phyloP scores from a whole-genome alignment of 2,888 invertebrate species.

The Amphipyra berbera region DNA sequence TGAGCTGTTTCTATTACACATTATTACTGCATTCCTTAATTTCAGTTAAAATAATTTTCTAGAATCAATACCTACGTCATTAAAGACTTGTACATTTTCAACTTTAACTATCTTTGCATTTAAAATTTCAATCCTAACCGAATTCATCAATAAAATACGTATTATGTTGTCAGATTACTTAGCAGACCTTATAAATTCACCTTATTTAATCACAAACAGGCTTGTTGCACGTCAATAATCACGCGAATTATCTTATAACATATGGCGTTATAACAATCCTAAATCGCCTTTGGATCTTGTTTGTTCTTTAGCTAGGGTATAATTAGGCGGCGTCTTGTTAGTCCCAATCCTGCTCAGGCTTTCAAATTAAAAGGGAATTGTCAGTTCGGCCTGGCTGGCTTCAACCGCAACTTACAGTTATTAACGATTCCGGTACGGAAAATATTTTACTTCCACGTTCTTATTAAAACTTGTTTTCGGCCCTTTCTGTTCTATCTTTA shows the following conservation, averaged over 20 bases:
- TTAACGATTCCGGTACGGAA: slow-evolving; percentile 88
- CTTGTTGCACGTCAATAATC: slow-evolving; percentile 33
- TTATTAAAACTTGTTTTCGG: slow-evolving; percentile 87
- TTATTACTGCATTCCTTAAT: slow-evolving; percentile 10
- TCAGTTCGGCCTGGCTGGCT: slow-evolving; percentile 72
- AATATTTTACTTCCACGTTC: slow-evolving; percentile 89
- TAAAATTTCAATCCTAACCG: not conserved
- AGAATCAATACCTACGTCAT: slow-evolving; percentile 3
- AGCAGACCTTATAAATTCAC: slow-evolving; percentile 17
- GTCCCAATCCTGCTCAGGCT: slow-evolving; percentile 81
- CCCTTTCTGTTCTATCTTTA: slow-evolving; percentile 80
- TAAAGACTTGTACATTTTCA: slow-evolving; percentile 27
- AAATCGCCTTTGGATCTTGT: slow-evolving; percentile 79
- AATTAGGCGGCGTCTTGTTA: slow-evolving; percentile 88
- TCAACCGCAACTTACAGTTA: slow-evolving; percentile 84
- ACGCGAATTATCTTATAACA: slow-evolving; percentile 65
- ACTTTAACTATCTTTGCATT: not conserved
- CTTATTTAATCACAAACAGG: slow-evolving; percentile 3
- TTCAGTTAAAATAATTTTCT: too few species aligned
- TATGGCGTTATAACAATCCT: slow-evolving; percentile 78
- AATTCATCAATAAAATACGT: slow-evolving; percentile 8
- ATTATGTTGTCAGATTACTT: slow-evolving; percentile 17
- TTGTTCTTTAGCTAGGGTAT: slow-evolving; percentile 84
- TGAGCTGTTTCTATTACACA: slow-evolving; percentile 25
- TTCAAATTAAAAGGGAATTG: slow-evolving; percentile 87